Base-by-base conservation (phyloP, 2,113 vertebrate genomes). In the Ictalurus punctatus region DNA sequence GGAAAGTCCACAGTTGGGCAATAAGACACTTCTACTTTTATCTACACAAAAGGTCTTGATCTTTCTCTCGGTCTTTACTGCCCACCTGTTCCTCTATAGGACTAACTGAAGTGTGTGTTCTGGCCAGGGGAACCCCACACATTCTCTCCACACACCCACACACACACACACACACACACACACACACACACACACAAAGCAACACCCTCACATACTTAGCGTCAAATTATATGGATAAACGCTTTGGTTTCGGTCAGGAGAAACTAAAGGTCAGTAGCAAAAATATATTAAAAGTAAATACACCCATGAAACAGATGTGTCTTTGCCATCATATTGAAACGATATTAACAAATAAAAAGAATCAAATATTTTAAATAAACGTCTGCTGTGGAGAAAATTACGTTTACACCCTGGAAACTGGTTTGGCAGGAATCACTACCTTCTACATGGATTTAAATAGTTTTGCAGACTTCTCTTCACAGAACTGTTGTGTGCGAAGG, bases 1-100 rank as follows among this genome's bases (percentile, higher is more conserved):
- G 90, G 90, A 91, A 91, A 91, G 89, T 91, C 90, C 90, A 90
- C 90, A 91, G 90, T 88, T 91, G 74, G 34, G 78, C 83, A 86
- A 86, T 56, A 58, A 85, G 79, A 88, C 73, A 89, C 79, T 87
- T 84, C 61, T 84, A 44, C 19, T 58, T 30, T 86, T 85, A 63
- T n/a, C 52, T 85, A 52, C 58, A 25, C 37, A 16, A 89, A 79
- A 79, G 10, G 12, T 81, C 76, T 52, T 52, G 16, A 19, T 67
- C 2, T 84, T 61, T 3, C 37, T 69, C 61, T 86, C 37, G 67
- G 30, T 76, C 59, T 76, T 83, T 83, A 21, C 27, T 59, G n/a
- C 34, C 48, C 87, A 91, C 90, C 90, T 91, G 88, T 76, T 82
- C 40, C 16, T 87, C 61, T 23, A 12, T 56, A 88, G 37, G 48